Conservation (phyloP, 2,113 vertebrate genomes). For the Cottus gobio region DNA sequence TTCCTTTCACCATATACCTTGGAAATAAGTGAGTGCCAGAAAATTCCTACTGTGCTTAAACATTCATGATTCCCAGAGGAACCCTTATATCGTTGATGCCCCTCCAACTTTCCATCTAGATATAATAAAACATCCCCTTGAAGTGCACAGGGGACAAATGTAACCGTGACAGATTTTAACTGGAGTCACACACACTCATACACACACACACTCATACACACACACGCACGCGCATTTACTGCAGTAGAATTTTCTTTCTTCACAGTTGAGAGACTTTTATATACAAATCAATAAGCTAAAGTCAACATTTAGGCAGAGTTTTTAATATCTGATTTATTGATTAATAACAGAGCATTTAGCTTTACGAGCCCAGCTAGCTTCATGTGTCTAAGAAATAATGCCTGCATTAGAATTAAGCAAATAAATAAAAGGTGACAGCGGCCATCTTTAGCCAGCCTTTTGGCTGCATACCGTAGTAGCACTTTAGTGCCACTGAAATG, state of each 20-base stretch:
- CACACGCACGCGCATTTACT: not conserved
- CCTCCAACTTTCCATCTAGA: not conserved
- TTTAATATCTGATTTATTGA: conserved; percentile 38
- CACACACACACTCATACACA: not conserved
- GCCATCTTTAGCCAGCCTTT: conserved; percentile 27
- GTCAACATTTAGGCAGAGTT: conserved; percentile 37
- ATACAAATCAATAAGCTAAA: conserved; percentile 32
- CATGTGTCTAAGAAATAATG: conserved; percentile 9
- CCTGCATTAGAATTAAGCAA: conserved; percentile 8
- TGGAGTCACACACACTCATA: conserved; percentile 1
- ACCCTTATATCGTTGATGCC: not conserved
- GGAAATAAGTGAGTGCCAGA: not conserved
- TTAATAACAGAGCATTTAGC: conserved; percentile 22
- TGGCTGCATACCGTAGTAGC: too few species aligned
- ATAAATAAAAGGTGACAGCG: conserved; percentile 39
- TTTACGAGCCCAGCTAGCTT: not conserved
- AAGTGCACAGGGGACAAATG: not conserved
- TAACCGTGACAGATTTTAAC: not conserved
- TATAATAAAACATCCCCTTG: not conserved
- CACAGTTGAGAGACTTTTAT: conserved; percentile 9
- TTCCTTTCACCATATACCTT: not conserved
- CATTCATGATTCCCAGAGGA: not conserved
- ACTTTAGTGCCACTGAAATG: too few species aligned
- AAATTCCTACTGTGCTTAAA: not conserved
- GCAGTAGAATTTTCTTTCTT: conserved; percentile 3